These are phyloP conservation scores for Drosophila teissieri DNA, from an alignment of 1,140 invertebrate species.

Conservation along the genomic window DNA sequence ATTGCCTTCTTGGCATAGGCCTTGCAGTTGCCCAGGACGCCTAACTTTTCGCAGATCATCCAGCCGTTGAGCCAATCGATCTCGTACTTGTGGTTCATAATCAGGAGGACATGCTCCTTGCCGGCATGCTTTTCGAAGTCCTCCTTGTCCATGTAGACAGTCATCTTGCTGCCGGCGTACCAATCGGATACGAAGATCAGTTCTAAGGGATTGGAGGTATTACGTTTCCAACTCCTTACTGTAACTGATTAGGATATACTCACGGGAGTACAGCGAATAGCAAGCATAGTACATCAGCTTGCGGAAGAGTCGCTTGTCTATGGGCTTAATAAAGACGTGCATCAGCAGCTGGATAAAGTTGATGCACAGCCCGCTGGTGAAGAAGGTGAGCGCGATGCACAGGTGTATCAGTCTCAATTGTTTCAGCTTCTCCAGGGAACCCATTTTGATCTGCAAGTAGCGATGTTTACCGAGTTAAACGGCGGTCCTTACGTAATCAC, in stretches of 20 bases:
- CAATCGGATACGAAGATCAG: slow-evolving; percentile 96
- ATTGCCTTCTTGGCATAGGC: slow-evolving; percentile 97
- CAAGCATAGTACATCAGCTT: slow-evolving; percentile 96
- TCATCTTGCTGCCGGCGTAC: slow-evolving; percentile 92
- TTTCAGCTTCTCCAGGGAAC: slow-evolving; percentile 70
- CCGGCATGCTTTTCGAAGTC: slow-evolving; percentile 92
- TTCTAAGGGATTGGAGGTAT: slow-evolving; percentile 86
- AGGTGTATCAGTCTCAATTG: slow-evolving; percentile 88
- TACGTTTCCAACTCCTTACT: no score
- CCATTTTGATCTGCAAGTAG: slow-evolving; percentile 52
- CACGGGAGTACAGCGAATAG: slow-evolving; percentile 95
- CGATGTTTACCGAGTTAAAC: slow-evolving; percentile 9
- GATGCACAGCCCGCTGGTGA: slow-evolving; percentile 94
- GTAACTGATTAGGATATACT: slow-evolving; percentile 85
- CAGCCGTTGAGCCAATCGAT: slow-evolving; percentile 97
- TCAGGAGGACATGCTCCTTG: slow-evolving; percentile 93
- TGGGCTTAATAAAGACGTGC: slow-evolving; percentile 90
- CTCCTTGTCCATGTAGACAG: slow-evolving; percentile 91
- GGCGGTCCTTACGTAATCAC: slow-evolving; percentile 45
- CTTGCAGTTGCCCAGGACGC: slow-evolving; percentile 95
- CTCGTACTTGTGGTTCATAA: slow-evolving; percentile 98
- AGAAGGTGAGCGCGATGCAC: slow-evolving; percentile 94
- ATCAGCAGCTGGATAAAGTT: slow-evolving; percentile 92
- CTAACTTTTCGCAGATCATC: slow-evolving; percentile 92
- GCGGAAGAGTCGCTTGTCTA: slow-evolving; percentile 91